Percentiles rank a stretch among this genome's conserved stretches.
These are phyloP conservation scores for Threskiornis aethiopicus DNA, from an alignment of 2,797 vertebrate species.

Conservation along the genomic window DNA sequence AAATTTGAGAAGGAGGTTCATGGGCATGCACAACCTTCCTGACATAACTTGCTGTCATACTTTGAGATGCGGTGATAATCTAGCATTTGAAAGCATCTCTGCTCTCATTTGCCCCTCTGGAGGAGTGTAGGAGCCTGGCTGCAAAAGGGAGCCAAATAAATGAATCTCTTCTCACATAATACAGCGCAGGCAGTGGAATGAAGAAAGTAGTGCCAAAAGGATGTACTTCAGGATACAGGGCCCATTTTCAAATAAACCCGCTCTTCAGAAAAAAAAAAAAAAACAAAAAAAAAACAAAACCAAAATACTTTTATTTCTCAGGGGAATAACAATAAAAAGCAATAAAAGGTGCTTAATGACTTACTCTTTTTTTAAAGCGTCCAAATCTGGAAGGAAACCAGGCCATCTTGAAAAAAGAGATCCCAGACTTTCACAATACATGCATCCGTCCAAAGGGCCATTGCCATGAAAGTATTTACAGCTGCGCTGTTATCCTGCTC, in stretches of 20 bases:
- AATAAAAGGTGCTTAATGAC: conserved; percentile 40
- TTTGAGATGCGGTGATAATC: neutral
- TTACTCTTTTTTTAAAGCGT: neutral
- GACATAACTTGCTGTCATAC: neutral
- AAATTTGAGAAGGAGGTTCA: neutral
- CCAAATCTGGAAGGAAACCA: conserved; percentile 22
- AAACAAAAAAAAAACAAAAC: neutral
- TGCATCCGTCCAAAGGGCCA: neutral
- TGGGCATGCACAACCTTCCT: neutral
- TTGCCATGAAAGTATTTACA: conserved; percentile 12
- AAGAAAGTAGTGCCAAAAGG: neutral
- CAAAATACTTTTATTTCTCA: neutral
- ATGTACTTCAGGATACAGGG: neutral
- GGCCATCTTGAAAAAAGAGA: conserved; percentile 7
- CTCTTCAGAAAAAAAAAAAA: neutral
- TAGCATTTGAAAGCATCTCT: neutral
- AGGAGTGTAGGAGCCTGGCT: neutral
- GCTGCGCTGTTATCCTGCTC: neutral
- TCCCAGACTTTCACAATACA: neutral
- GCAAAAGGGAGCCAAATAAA: neutral
- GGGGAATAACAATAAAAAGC: conserved; percentile 13
- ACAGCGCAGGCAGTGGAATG: neutral
- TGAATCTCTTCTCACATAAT: neutral
- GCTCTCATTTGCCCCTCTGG: neutral
- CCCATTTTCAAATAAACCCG: neutral